Base-by-base conservation (phyloP, 2,888 invertebrate genomes). In the Dolichomitus sp. region DNA sequence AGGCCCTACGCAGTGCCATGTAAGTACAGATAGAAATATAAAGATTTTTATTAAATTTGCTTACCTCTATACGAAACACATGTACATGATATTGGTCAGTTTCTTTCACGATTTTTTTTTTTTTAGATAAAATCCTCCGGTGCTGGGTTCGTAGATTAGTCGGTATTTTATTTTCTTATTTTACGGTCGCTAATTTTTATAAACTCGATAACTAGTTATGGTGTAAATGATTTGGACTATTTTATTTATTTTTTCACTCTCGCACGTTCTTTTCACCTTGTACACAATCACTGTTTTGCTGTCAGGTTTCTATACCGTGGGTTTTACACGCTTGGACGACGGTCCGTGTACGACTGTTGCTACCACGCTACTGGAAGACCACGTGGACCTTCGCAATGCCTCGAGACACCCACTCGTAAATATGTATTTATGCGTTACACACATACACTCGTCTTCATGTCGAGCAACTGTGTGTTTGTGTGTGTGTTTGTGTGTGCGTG, bases 331-430 rank as follows among this genome's bases (percentile, higher is more conserved):
- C 85, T 87, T 86, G 84, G 80, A 86, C 88, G 87, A 87, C 90
- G 88, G 87, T 80, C 87, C 86, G 88, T 86, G 80, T 78, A 85
- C 88, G 89, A 91, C 91, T 91, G 90, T 89, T 89, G 85, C 87
- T 87, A 85, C 85, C 86, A 87, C 87, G 81, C 87, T 76, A 87
- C 85, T 85, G 84, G 40, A 85, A 86, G 84, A 91, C 87, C 91
- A 91, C 91, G 91, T 91, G 91, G 90, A 89, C 86, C 86, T 87
- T 86, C 84, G 81, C 87, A 83, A 83, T 86, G 81, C 84, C 76
- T 81, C 85, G 84, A 81, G 85, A 87, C 85, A 81, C 79, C 73
- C 69, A 80, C 80, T 85, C 83, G 84, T 87, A 85, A 86, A 85
- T 86, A 87, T 84, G 86, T 85, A 86, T 86, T 88, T 86, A 86